Evolutionary conservation across 2,113 vertebrate species (phyloP), one percentile per base, ranked within the genome.

Genomic region (Lanius collurio): DNA sequence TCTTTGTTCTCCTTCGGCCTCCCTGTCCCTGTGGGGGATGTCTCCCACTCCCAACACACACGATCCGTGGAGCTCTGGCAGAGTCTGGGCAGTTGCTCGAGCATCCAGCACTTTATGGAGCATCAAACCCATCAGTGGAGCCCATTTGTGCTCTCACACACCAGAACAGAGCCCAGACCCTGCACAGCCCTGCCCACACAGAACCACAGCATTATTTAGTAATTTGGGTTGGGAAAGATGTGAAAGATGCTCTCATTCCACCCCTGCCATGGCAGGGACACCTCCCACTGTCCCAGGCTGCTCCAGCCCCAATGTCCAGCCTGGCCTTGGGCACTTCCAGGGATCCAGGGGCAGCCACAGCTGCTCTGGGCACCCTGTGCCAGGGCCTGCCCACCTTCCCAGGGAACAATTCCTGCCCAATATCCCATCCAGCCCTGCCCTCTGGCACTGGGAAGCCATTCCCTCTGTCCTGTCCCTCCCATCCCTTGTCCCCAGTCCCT

Each of bases 231-330:
- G 28, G 68, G 49, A 73, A 22, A 55, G 21, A 63, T 22, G 17
- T 46, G 27, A 33, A 63, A 53, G 17, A 63, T 55, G 21, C 31
- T 53, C 39, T 22, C 10, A 4, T 33, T 0, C 39, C 53, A 59
- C 14, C 30, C 4, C 8, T 59, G 53, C 35, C 47, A 37, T 11
- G 33, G 17, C 39, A 62, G 47, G 39, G 20, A 44, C 80, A 11
- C 26, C 39, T 62, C 0, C 56, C 46, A 42, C 55, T 60, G 1
- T 42, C 46, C 80, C 55, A 60, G 55, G 31, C 0, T 20, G 10
- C 13, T 44, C 46, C 79, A 0, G 24, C 19, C 30, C 30, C 1
- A 37, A 37, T 37, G 1, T 30, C 46, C 65, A 83, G 0, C 31
- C 31, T 35, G n/a, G 22, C 42, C 42, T 46, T 46, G 3, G 78